phyloP scores from a whole-genome alignment of 1,140 invertebrate genomes.

The Andricus grossulariae region DNA sequence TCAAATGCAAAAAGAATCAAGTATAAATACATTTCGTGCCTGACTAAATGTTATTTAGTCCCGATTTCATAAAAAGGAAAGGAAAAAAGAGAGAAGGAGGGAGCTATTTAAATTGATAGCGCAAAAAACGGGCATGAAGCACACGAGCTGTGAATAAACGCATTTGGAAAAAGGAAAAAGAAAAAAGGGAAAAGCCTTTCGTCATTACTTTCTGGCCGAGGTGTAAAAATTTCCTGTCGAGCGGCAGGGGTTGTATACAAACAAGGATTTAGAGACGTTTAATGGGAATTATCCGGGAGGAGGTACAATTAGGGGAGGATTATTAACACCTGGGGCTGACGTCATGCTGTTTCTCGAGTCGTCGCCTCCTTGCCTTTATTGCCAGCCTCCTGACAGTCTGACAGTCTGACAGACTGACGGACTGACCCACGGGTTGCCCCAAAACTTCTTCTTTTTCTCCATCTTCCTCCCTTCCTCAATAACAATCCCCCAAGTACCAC shows the following conservation, averaged over 20 bases:
- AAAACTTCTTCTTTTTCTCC: constrained; percentile 33
- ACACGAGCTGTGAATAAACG: not conserved
- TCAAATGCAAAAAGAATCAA: too few relatives aligned
- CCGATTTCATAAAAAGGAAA: too few relatives aligned
- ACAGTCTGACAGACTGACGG: not conserved
- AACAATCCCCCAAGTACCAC: not conserved
- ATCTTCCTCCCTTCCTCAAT: not conserved
- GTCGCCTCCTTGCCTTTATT: constrained; percentile 42
- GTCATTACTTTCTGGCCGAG: constrained; percentile 50
- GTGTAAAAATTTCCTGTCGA: constrained; percentile 58
- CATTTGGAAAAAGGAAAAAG: constrained; percentile 33
- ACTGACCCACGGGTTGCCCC: constrained; percentile 42
- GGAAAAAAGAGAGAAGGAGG: too few relatives aligned
- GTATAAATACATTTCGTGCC: too few relatives aligned
- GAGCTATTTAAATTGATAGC: not conserved
- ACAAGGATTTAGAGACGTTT: constrained; percentile 72
- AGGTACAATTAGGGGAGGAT: constrained; percentile 71
- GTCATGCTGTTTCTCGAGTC: constrained; percentile 66
- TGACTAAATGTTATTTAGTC: too few relatives aligned
- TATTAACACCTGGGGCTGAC: constrained; percentile 73
- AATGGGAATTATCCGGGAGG: constrained; percentile 66
- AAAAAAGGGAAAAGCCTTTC: constrained; percentile 45
- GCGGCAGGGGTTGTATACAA: constrained; percentile 66
- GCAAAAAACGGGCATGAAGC: not conserved
- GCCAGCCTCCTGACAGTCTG: too few relatives aligned